Evolutionary conservation across 92 coral and sea anemone species (phyloP).

Genomic region (Plumapathes pennacea): DNA sequence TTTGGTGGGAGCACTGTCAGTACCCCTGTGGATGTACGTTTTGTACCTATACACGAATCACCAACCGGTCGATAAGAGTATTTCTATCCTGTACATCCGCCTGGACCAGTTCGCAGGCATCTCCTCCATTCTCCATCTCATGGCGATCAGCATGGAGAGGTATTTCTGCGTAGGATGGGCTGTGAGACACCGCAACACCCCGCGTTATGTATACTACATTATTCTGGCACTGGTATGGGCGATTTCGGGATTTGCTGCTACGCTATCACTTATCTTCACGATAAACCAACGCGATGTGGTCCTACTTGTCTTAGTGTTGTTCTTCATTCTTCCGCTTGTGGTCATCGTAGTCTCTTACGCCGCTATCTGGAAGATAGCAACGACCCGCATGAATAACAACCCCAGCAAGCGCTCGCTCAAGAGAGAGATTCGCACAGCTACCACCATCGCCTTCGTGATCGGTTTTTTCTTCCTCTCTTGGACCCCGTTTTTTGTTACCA

Average conservation of each 20-base stretch:
- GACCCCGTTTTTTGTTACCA: conserved; percentile 64
- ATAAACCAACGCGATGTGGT: conserved; percentile 32
- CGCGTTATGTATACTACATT: conserved; percentile 69
- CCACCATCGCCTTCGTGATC: conserved; percentile 81
- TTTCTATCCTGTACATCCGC: conserved; percentile 5
- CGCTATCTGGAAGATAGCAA: conserved; percentile 79
- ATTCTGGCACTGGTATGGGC: conserved; percentile 71
- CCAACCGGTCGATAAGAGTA: neutral
- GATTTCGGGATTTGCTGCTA: conserved; percentile 65
- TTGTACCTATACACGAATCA: conserved; percentile 16
- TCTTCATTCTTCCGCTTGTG: conserved; percentile 67
- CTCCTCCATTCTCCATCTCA: conserved; percentile 71
- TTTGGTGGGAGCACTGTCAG: conserved; percentile 70
- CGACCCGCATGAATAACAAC: conserved; percentile 76
- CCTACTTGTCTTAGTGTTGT: conserved; percentile 57
- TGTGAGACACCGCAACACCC: conserved; percentile 71
- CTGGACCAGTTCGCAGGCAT: conserved; percentile 77
- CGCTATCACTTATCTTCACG: conserved; percentile 29
- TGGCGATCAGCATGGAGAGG: conserved; percentile 76
- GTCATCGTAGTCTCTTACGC: conserved; percentile 75
- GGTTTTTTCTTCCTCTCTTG: conserved; percentile 73
- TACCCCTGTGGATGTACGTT: conserved; percentile 70
- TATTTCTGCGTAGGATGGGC: conserved; percentile 93
- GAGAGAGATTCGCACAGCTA: conserved; percentile 74
- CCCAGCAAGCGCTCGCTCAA: conserved; percentile 79